A percentile compares a stretch with the other conserved stretches of the same genome.
phyloP scores from a whole-genome alignment of 2,888 invertebrate genomes.

The Apodemia zela region DNA sequence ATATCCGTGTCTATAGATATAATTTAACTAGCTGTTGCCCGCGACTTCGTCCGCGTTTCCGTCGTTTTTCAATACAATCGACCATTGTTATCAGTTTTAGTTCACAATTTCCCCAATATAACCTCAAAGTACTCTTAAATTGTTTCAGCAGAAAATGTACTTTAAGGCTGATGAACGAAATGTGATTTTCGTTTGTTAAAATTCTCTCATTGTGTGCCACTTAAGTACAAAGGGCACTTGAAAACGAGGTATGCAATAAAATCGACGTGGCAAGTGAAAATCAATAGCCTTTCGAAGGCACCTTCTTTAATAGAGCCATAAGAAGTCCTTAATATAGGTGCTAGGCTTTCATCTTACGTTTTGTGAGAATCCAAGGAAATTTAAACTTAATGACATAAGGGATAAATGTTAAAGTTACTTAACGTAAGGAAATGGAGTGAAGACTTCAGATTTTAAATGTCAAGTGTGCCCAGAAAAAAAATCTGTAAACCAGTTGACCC shows the following conservation, averaged over 20 bases:
- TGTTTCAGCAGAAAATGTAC: not conserved
- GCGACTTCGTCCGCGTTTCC: too few species aligned
- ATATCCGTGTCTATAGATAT: too few species aligned
- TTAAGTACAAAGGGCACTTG: conserved; percentile 15
- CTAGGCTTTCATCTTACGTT: conserved; percentile 11
- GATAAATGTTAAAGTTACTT: conserved; percentile 7
- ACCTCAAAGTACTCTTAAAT: conserved; percentile 1
- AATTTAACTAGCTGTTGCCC: too few species aligned
- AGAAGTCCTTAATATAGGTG: conserved; percentile 35
- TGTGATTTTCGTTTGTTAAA: conserved; percentile 5
- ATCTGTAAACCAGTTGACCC: too few species aligned
- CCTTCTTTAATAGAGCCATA: conserved; percentile 36
- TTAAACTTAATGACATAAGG: conserved; percentile 17
- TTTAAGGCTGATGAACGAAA: not conserved
- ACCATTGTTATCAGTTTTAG: conserved; percentile 5
- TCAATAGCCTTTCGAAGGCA: conserved; percentile 43
- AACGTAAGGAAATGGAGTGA: not conserved
- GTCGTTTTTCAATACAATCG: not conserved
- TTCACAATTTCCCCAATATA: not conserved
- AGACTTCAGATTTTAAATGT: too few species aligned
- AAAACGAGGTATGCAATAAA: conserved; percentile 34
- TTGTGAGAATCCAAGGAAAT: conserved; percentile 16
- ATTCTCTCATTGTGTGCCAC: conserved; percentile 11
- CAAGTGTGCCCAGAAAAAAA: too few species aligned
- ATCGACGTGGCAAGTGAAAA: conserved; percentile 41